Evolutionary conservation across 2,888 invertebrate species (phyloP).

Genomic region (Thyatira batis): DNA sequence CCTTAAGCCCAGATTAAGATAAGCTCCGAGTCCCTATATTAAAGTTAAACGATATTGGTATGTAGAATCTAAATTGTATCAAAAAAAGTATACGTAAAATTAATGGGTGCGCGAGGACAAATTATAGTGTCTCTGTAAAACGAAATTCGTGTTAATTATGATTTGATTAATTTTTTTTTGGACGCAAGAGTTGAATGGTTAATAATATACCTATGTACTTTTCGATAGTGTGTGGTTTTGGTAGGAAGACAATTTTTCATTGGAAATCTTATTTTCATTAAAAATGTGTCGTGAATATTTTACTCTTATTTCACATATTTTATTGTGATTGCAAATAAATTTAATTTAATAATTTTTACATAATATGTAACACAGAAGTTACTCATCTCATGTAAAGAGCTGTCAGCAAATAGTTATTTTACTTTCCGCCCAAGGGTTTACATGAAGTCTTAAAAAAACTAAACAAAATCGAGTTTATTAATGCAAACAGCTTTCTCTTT

Average conservation of each 20-base stretch:
- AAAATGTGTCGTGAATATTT: too few species aligned
- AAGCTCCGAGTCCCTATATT: constrained; percentile 63
- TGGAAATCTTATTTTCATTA: too few species aligned
- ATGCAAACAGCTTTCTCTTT: constrained; percentile 34
- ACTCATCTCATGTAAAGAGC: too few species aligned
- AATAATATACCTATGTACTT: too few species aligned
- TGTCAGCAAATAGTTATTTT: too few species aligned
- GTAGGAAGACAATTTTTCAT: too few species aligned
- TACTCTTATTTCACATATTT: too few species aligned
- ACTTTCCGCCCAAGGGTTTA: background rate
- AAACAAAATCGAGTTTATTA: background rate
- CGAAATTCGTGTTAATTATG: background rate
- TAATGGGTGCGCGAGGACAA: constrained; percentile 51
- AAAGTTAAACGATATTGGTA: constrained; percentile 52
- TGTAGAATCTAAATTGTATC: constrained; percentile 74
- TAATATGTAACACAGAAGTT: too few species aligned
- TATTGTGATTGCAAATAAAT: too few species aligned
- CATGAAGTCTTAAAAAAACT: background rate
- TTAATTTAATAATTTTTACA: too few species aligned
- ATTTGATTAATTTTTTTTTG: background rate
- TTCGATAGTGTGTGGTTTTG: too few species aligned
- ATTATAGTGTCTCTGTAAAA: constrained; percentile 59
- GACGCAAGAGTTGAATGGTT: background rate
- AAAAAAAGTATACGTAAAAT: constrained; percentile 44
- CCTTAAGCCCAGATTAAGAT: constrained; percentile 75